A percentile compares a stretch with the other conserved stretches of the same genome.
phyloP scores from a whole-genome alignment of 92 coral and sea anemone genomes.

The Scolanthus callimorphus region DNA sequence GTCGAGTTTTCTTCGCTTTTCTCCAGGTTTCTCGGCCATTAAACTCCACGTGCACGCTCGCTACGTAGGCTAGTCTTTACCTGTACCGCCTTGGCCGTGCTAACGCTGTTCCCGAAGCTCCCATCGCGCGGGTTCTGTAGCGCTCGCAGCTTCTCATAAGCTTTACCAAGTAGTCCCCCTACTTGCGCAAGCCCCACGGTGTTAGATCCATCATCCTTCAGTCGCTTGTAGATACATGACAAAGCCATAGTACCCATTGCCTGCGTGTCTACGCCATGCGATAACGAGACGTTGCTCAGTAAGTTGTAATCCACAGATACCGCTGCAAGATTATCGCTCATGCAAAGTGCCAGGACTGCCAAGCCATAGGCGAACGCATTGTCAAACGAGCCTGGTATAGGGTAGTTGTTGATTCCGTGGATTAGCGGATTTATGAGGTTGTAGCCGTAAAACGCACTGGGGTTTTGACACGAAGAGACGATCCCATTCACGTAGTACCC shows the following conservation, averaged over 20 bases:
- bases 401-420: slow-evolving; percentile 19
- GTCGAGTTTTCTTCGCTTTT: too few species aligned
- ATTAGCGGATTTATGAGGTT: slow-evolving; percentile 30
- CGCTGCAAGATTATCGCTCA: slow-evolving; percentile 7
- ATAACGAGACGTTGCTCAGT: not conserved
- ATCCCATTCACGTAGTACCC: slow-evolving; percentile 48
- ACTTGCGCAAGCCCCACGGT: not conserved
- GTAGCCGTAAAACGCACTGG: slow-evolving; percentile 30
- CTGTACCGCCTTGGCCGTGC: slow-evolving; percentile 21
- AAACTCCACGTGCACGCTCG: too few species aligned
- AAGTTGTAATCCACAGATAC: not conserved
- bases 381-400: slow-evolving; percentile 5
- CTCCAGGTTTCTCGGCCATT: too few species aligned
- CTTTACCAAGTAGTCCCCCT: not conserved
- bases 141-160: not conserved
- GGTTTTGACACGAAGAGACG: slow-evolving; percentile 42
- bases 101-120: slow-evolving; percentile 40
- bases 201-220: not conserved
- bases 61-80: too few species aligned
- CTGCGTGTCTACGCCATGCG: slow-evolving; percentile 23
- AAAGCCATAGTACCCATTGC: slow-evolving; percentile 53
- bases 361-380: slow-evolving; percentile 53
- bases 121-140: slow-evolving; percentile 26
- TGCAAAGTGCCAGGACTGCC: slow-evolving; percentile 55
- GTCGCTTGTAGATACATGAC: slow-evolving; percentile 24